Evolutionary conservation across 2,888 invertebrate genomes (phyloP), one percentile per base, ranked within the genome.

Genomic region (Platycnemis pennipes): DNA sequence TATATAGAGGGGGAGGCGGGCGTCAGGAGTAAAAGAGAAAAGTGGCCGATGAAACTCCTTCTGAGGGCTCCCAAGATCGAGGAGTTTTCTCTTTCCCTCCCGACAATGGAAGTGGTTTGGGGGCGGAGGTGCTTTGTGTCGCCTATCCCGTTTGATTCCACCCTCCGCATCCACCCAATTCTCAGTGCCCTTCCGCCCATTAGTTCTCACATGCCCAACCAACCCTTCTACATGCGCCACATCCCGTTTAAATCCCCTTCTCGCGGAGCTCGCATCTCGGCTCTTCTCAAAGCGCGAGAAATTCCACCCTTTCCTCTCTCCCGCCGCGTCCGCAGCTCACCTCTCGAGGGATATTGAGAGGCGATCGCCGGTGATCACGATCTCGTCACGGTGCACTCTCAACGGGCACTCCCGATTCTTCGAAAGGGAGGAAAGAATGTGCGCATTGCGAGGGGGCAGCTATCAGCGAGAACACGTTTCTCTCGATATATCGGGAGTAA

Each of bases 381-480:
- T 31, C 31, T 77, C 31, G 3, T 77, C 77, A 37, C 77, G 77
- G 31, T 77, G 77, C 37, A 77, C 37, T 37, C 37, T n/a, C n/a
- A n/a, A 37, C 77, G 77, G 77, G 77, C 77, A 16, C 77, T 77
- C 37, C 77, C 77, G 77, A 77, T 77, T 77, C 77, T 77, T 77
- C 11, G 77, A 11, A 37, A 4, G 37, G 37, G 31, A 37, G 26
- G n/a, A 37, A 37, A 26, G n/a, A 69, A 77, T 77, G n/a, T n/a
- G 31, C 77, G 37, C 31, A 11, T 31, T 37, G 77, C 77, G 77
- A 11, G 77, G 77, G 7, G 77, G 77, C 31, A 77, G 37, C 13
- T 37, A 37, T 31, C 77, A 22, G 77, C 37, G 77, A 1, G 77
- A 63, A 63, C 63, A 8, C 63, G n/a, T 77, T 77, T 77, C 77